phyloP scores from a whole-genome alignment of 2,888 invertebrate genomes.

The Macaria notata region DNA sequence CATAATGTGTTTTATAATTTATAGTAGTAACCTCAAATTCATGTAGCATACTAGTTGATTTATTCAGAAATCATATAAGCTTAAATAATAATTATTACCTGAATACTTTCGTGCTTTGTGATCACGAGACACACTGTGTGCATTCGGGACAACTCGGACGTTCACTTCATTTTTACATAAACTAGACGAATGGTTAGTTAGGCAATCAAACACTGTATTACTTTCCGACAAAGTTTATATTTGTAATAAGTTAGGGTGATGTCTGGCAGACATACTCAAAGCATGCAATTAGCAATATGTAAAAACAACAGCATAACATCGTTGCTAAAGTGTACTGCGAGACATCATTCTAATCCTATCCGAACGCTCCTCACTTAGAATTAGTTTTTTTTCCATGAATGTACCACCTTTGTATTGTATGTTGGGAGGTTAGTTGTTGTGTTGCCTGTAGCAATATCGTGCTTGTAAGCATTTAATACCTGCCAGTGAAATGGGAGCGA shows the following conservation, averaged over 20 bases:
- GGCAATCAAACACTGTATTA: slow-evolving; percentile 57
- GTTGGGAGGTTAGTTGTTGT: slow-evolving; percentile 17
- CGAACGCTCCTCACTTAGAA: too few species aligned
- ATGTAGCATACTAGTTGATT: slow-evolving; percentile 56
- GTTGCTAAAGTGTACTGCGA: too few species aligned
- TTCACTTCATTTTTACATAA: slow-evolving; percentile 37
- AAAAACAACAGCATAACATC: too few species aligned
- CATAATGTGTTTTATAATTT: slow-evolving; percentile 51
- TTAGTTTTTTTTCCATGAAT: slow-evolving; percentile 5
- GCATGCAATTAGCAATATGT: too few species aligned
- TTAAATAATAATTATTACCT: slow-evolving; percentile 42
- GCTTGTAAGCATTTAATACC: slow-evolving; percentile 20
- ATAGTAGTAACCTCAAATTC: slow-evolving; percentile 52
- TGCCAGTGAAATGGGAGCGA: slow-evolving; percentile 16
- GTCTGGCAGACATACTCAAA: background rate
- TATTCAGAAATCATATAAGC: slow-evolving; percentile 51
- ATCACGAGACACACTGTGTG: slow-evolving; percentile 31
- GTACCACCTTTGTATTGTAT: slow-evolving; percentile 4
- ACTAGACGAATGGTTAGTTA: slow-evolving; percentile 57
- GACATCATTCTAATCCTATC: too few species aligned
- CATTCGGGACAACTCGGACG: slow-evolving; percentile 34
- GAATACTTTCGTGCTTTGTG: slow-evolving; percentile 43
- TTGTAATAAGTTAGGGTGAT: slow-evolving; percentile 4
- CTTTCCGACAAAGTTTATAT: slow-evolving; percentile 35
- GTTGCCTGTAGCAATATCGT: slow-evolving; percentile 22